Evolutionary conservation across 2,888 invertebrate species (phyloP).

Genomic region (Acleris emargana): DNA sequence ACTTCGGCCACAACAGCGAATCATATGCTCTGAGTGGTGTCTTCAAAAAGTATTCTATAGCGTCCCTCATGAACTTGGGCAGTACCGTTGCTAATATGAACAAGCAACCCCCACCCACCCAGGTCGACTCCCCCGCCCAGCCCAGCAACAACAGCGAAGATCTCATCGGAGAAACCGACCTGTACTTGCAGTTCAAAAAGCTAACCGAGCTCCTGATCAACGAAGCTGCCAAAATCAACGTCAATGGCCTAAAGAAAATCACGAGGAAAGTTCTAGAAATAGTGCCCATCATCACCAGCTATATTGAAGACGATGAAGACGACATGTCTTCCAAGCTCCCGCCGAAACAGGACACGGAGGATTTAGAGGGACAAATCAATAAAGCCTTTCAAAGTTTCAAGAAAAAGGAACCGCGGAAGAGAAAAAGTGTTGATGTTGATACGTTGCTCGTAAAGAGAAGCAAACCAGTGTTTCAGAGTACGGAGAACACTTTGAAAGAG

Average conservation of each 20-base stretch:
- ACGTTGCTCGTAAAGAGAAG: slow-evolving; percentile 1
- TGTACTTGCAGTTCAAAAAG: slow-evolving; percentile 57
- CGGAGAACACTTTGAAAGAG: slow-evolving; percentile 25
- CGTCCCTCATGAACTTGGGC: slow-evolving; percentile 44
- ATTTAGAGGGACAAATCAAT: slow-evolving; percentile 12
- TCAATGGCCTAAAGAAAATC: slow-evolving; percentile 49
- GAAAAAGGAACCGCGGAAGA: neutral
- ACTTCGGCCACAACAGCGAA: slow-evolving; percentile 50
- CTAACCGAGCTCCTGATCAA: slow-evolving; percentile 53
- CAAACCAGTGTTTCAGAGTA: slow-evolving; percentile 20
- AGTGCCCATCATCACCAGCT: slow-evolving; percentile 52
- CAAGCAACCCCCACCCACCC: slow-evolving; percentile 35
- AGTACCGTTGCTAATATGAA: neutral
- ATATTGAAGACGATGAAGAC: slow-evolving; percentile 43
- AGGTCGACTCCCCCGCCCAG: too few species aligned
- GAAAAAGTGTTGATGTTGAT: slow-evolving; percentile 4
- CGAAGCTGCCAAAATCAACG: slow-evolving; percentile 53
- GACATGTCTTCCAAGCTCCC: neutral
- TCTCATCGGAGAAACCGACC: slow-evolving; percentile 43
- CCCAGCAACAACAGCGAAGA: slow-evolving; percentile 10
- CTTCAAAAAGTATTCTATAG: slow-evolving; percentile 52
- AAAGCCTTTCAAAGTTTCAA: slow-evolving; percentile 13
- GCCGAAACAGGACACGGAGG: neutral
- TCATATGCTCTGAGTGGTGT: slow-evolving; percentile 45
- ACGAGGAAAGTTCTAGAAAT: slow-evolving; percentile 60